These are phyloP conservation scores for Antrozous pallidus DNA, from an alignment of 2,797 vertebrate species.

Conservation along the genomic window DNA sequence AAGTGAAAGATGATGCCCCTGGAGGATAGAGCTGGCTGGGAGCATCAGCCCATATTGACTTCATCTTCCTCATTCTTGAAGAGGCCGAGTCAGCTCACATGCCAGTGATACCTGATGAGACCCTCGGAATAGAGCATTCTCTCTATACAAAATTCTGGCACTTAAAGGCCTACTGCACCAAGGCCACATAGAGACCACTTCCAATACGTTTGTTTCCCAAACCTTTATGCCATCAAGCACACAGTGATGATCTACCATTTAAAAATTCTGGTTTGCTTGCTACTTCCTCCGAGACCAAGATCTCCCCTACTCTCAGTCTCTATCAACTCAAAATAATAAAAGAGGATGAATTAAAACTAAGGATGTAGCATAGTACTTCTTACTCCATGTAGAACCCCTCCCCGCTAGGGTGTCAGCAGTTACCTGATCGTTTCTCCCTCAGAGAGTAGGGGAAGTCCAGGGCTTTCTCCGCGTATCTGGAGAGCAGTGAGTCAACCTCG, in stretches of 20 bases:
- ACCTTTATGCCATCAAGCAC: not conserved
- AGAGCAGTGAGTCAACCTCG: constrained; percentile 90
- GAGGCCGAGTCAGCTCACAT: not conserved
- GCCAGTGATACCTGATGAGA: not conserved
- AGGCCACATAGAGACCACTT: not conserved
- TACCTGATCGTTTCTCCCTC: constrained; percentile 91
- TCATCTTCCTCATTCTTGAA: not conserved
- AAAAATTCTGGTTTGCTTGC: not conserved
- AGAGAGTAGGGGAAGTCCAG: constrained; percentile 92
- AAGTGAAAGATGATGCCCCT: not conserved
- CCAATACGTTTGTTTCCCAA: not conserved
- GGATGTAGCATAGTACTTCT: not conserved
- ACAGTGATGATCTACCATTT: not conserved
- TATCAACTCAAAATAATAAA: not conserved
- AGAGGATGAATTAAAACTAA: not conserved
- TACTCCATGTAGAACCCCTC: not conserved
- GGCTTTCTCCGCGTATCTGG: constrained; percentile 91
- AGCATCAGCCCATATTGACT: not conserved
- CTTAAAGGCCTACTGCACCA: not conserved
- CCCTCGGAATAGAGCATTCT: not conserved
- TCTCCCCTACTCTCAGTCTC: not conserved
- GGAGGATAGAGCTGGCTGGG: not conserved
- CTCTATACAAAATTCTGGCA: not conserved
- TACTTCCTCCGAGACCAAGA: not conserved
- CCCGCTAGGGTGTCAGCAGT: not conserved